A percentile compares a stretch with the other conserved stretches of the same genome.
phyloP scores from a whole-genome alignment of 2,888 invertebrate genomes.

The Hydroisotoma schaefferi region DNA sequence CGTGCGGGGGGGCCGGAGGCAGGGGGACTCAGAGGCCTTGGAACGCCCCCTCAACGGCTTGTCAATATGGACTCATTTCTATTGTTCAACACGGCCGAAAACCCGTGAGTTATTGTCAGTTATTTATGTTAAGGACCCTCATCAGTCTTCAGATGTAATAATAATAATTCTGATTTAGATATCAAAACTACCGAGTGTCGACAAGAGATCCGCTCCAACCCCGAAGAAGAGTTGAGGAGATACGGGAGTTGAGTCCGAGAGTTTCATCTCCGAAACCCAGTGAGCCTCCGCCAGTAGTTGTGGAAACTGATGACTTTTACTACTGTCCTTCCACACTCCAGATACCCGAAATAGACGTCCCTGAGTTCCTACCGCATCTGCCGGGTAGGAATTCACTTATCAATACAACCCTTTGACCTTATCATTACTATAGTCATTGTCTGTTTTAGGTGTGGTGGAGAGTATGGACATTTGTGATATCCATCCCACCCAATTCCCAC shows the following conservation, averaged over 20 bases:
- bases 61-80: constrained; percentile 44
- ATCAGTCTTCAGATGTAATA: not conserved
- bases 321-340: constrained; percentile 44
- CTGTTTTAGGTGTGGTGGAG: constrained; percentile 1
- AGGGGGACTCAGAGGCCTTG: constrained; percentile 37
- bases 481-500: too few species aligned
- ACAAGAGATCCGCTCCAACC: too few species aligned
- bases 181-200: constrained; percentile 36
- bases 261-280: too few species aligned
- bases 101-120: constrained; percentile 28
- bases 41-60: constrained; percentile 30
- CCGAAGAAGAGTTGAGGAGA: constrained; percentile 19
- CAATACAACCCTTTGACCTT: not conserved
- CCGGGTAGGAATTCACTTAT: constrained; percentile 31
- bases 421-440: not conserved
- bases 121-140: not conserved
- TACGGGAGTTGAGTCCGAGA: too few species aligned
- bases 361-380: constrained; percentile 44
- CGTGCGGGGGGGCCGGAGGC: constrained; percentile 19
- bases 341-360: constrained; percentile 48
- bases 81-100: constrained; percentile 45
- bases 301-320: constrained; percentile 45
- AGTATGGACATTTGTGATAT: too few species aligned
- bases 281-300: not conserved
- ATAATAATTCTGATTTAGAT: constrained; percentile 18